Evolutionary conservation across 2,797 vertebrate species (phyloP).

Genomic region (Protosalanx chinensis): DNA sequence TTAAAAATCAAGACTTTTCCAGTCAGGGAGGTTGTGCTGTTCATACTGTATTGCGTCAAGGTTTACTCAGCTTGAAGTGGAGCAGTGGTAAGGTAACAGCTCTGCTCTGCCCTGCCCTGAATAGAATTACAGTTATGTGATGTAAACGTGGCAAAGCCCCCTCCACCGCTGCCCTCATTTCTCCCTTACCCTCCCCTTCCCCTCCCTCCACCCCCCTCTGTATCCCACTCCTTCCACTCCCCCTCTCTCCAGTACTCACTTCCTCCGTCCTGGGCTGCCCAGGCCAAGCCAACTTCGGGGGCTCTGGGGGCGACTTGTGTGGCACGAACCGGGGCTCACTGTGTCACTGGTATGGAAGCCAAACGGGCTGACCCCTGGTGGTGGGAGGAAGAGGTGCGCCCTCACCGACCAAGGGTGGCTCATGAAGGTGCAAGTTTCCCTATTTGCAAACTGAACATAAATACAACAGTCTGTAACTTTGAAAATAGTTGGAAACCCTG

Average conservation of each 20-base stretch:
- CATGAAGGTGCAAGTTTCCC: background rate
- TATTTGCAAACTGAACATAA: too few relatives aligned
- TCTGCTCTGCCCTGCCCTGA: slow-evolving; percentile 45
- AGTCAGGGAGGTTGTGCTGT: background rate
- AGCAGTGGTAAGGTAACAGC: slow-evolving; percentile 23
- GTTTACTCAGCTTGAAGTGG: background rate
- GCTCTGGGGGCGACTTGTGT: slow-evolving; percentile 68
- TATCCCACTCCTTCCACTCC: slow-evolving; percentile 10
- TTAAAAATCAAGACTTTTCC: too few relatives aligned
- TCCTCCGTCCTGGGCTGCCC: slow-evolving; percentile 44
- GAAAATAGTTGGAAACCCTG: too few relatives aligned
- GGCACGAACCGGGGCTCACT: slow-evolving; percentile 40
- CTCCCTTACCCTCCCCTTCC: slow-evolving; percentile 19
- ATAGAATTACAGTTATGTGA: slow-evolving; percentile 64
- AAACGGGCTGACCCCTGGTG: slow-evolving; percentile 39
- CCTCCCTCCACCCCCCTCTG: slow-evolving; percentile 32
- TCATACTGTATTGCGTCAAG: background rate
- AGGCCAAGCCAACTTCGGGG: slow-evolving; percentile 29
- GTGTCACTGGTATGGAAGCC: slow-evolving; percentile 17
- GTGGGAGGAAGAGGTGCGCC: background rate
- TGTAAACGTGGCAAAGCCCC: slow-evolving; percentile 72
- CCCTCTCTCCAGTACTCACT: slow-evolving; percentile 25
- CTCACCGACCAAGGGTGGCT: background rate
- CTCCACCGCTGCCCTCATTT: slow-evolving; percentile 36
- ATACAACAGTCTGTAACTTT: background rate